Evolutionary conservation across 2,888 invertebrate species (phyloP), one percentile per base, ranked within the genome.

Genomic region (Dysmachus trigonus): DNA sequence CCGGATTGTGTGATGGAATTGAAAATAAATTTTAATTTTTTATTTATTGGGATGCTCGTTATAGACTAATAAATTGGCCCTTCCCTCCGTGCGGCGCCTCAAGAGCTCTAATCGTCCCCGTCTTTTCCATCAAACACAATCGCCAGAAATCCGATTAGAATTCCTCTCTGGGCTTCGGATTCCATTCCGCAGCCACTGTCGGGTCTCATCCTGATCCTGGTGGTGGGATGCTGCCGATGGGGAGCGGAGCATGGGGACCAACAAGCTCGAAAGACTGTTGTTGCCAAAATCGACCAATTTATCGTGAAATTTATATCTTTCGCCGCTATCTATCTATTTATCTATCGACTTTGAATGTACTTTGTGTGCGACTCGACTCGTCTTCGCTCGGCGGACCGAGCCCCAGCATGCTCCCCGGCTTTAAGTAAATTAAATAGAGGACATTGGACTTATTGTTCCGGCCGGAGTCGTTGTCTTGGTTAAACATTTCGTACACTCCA

Each of bases 1-100:
- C 22, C 10, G 38, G 38, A 76, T 35, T 76, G 76, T 76, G 76
- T 76, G 76, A 76, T 76, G 33, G 76, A 76, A 76, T 76, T 76
- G 76, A 76, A 76, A 76, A 76, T 76, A 76, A 76, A 76, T 76
- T 76, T 76, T 76, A 76, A 76, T 76, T 76, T 76, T 76, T 76
- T 76, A 76, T 76, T 76, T 76, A 76, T 76, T 22, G 22, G 22
- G 35, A 38, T 35, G 22, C 38, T 35, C 76, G 76, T 76, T 76
- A 76, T 76, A 35, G 35, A 76, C 76, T 38, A 76, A 76, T 35
- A 76, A 76, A 76, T 76, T 76, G 62, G 38, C 76, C n/a, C 76
- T 22, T 22, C 22, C 76, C 13, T 22, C 22, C 76, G 4, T 7
- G 33, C n/a, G 18, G 38, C 33, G 76, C 38, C 38, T 76, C 22